phyloP scores from a whole-genome alignment of 2,113 vertebrate species.

The Clupea harengus region DNA sequence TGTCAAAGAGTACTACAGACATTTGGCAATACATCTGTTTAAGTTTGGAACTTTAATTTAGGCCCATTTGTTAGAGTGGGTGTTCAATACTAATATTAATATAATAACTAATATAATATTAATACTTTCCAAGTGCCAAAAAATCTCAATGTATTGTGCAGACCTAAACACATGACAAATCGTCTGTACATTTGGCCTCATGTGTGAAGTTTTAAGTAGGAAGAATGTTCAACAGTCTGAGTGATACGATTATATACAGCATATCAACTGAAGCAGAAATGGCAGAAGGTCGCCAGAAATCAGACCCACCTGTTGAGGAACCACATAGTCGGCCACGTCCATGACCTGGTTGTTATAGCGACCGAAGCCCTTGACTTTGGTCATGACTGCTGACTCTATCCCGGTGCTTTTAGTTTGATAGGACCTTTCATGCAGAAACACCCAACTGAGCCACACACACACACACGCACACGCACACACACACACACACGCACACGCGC shows the following conservation, averaged over 20 bases:
- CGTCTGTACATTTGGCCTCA: not conserved
- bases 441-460: conserved; percentile 75
- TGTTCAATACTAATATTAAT: too few relatives aligned
- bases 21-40: too few relatives aligned
- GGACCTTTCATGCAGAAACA: conserved; percentile 89
- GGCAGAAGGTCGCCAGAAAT: not conserved
- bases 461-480: conserved; percentile 11
- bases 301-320: conserved; percentile 78
- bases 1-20: too few relatives aligned
- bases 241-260: not conserved
- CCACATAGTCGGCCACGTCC: conserved; percentile 89
- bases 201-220: too few relatives aligned
- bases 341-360: conserved; percentile 69
- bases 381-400: conserved; percentile 89
- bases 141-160: too few relatives aligned
- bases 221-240: too few relatives aligned
- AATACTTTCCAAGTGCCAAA: too few relatives aligned
- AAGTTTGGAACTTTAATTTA: too few relatives aligned
- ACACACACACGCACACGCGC: not conserved
- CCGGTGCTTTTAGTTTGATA: conserved; percentile 83
- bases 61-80: too few relatives aligned
- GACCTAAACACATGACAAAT: too few relatives aligned
- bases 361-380: conserved; percentile 91
- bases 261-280: not conserved
- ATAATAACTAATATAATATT: too few relatives aligned